These are phyloP conservation scores for Maniola jurtina DNA, from an alignment of 1,140 invertebrate genomes.

Conservation along the genomic window DNA sequence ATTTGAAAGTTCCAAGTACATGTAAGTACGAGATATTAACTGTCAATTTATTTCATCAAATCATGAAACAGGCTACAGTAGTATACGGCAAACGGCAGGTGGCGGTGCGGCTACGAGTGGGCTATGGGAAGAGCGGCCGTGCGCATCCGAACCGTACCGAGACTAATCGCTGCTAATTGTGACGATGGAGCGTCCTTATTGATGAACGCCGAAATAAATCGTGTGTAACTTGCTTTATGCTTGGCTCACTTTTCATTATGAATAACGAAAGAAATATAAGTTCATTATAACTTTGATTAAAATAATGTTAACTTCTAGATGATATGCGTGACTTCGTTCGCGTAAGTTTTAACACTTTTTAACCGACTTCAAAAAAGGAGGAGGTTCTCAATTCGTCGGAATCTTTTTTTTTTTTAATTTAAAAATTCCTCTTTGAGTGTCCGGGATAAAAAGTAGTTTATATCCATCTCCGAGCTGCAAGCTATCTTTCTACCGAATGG, in stretches of 20 bases:
- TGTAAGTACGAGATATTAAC: too few species aligned
- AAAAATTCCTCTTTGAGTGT: too few species aligned
- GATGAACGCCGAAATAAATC: slow-evolving; percentile 24
- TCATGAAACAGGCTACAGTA: not conserved
- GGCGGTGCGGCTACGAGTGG: slow-evolving; percentile 25
- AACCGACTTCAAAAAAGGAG: too few species aligned
- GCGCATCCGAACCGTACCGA: slow-evolving; percentile 64
- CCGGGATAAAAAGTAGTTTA: too few species aligned
- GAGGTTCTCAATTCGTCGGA: too few species aligned
- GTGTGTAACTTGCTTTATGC: slow-evolving; percentile 4
- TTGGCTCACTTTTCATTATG: not conserved
- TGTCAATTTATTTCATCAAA: not conserved
- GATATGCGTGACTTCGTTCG: too few species aligned
- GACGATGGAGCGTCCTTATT: slow-evolving; percentile 36
- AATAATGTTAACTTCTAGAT: too few species aligned
- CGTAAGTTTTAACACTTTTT: too few species aligned
- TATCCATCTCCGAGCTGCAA: too few species aligned
- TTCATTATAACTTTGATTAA: not conserved
- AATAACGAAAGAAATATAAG: not conserved
- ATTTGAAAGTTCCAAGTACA: too few species aligned
- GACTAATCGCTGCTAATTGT: slow-evolving; percentile 74
- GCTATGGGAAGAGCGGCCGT: slow-evolving; percentile 73
- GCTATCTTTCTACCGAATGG: too few species aligned
- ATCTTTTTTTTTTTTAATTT: too few species aligned
- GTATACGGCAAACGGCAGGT: slow-evolving; percentile 46